Evolutionary conservation across 2,888 invertebrate species (phyloP).

Genomic region (Pheosia gnoma): DNA sequence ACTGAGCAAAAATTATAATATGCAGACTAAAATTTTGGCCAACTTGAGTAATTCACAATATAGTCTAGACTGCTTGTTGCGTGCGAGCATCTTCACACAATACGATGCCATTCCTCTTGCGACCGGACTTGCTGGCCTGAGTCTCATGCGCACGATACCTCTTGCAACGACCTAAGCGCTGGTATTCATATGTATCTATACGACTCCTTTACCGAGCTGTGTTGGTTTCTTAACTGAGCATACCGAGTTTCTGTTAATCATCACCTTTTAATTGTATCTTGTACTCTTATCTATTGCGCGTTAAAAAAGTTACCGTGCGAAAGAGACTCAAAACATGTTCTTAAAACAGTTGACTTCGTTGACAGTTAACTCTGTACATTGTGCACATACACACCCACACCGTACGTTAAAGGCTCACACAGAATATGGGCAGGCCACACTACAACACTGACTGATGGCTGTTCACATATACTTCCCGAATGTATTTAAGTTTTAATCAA

Average conservation of each 20-base stretch:
- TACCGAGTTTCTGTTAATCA: no score
- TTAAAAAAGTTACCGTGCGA: constrained; percentile 6
- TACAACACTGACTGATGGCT: no score
- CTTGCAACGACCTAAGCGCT: constrained; percentile 3
- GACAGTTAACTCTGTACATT: no score
- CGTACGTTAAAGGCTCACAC: no score
- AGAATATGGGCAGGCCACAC: no score
- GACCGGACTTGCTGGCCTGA: background rate
- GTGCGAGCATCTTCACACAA: constrained; percentile 36
- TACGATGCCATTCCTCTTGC: constrained; percentile 14
- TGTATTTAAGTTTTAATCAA: no score
- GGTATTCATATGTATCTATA: no score
- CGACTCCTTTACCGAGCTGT: no score
- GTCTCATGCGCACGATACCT: constrained; percentile 7
- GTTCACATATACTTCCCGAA: no score
- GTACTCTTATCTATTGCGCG: background rate
- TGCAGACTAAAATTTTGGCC: constrained; percentile 78
- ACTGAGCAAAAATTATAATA: constrained; percentile 78
- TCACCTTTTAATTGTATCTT: background rate
- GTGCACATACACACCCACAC: no score
- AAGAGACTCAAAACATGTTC: background rate
- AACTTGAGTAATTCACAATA: constrained; percentile 72
- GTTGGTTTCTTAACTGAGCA: no score
- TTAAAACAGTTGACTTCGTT: constrained; percentile 9
- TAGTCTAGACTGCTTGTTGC: constrained; percentile 37